phyloP scores from a whole-genome alignment of 2,888 invertebrate genomes.

The Apantesis nais region DNA sequence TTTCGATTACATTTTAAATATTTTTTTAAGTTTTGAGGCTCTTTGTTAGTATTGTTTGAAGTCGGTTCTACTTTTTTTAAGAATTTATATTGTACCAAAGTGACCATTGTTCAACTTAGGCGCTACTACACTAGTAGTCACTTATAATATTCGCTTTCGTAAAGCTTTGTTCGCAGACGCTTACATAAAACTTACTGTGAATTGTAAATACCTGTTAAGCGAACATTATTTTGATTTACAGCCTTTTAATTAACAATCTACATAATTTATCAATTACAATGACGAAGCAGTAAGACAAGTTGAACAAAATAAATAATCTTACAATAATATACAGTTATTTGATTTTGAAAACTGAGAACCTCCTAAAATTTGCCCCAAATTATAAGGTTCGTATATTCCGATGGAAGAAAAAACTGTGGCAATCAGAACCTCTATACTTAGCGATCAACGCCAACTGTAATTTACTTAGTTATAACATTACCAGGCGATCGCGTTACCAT shows the following conservation, averaged over 20 bases:
- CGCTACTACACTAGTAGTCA: background rate
- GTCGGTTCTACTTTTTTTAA: too few species aligned
- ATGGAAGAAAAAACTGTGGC: conserved; percentile 34
- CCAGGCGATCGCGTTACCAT: conserved; percentile 54
- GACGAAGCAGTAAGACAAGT: conserved; percentile 17
- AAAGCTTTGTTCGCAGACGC: background rate
- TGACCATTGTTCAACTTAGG: background rate
- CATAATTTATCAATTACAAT: conserved; percentile 40
- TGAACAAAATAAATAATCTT: conserved; percentile 40
- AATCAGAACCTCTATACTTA: conserved; percentile 58
- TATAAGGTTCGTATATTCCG: conserved; percentile 40
- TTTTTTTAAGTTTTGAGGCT: too few species aligned
- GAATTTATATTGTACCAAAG: too few species aligned
- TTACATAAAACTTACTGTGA: background rate
- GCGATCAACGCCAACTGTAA: conserved; percentile 57
- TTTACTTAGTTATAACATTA: conserved; percentile 64
- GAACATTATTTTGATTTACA: background rate
- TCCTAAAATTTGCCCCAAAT: conserved; percentile 46
- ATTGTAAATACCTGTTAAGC: background rate
- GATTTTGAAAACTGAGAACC: conserved; percentile 35
- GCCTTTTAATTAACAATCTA: background rate
- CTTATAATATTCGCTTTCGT: background rate
- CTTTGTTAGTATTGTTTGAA: too few species aligned
- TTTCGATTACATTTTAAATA: too few species aligned
- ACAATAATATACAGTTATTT: conserved; percentile 43